Evolutionary conservation across 1,140 invertebrate species (phyloP), one percentile per base, ranked within the genome.

Genomic region (Amphibalanus amphitrite): DNA sequence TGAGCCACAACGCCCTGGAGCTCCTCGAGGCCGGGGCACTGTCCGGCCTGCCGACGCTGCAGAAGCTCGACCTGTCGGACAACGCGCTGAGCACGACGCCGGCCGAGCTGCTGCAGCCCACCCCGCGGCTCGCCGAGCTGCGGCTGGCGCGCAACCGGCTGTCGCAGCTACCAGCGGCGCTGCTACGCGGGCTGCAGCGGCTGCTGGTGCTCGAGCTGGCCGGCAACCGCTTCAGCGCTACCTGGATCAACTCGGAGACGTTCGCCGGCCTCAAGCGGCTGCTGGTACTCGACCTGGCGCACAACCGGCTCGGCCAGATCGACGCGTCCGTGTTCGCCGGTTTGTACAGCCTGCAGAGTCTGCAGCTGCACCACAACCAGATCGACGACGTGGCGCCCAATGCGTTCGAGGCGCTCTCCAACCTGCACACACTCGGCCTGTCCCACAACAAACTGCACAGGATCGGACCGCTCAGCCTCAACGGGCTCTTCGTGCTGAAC

Each of bases 21-120:
- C 73, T 73, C n/a, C 67, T 69, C 74, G 28, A 69, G 71, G 40
- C 74, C 71, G 73, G 47, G 38, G 72, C 75, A 8, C 74, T 76
- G n/a, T n/a, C 69, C 17, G 47, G 47, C n/a, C n/a, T 59, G 47
- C 10, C 10, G 47, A 8, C 1, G 47, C 47, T 59, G 6, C 10
- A 20, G n/a, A n/a, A n/a, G n/a, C n/a, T n/a, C n/a, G n/a, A n/a
- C 47, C 47, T 59, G 10, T 76, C 92, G 92, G 76, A 92, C n/a
- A n/a, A n/a, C 78, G 88, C 89, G 1, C 80, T 93, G 71, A 85
- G 85, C 75, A 86, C 88, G 6, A 80, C 92, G 26, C 88, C 89
- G 6, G 88, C 89, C 20, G 75, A 0, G 89, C 91, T 90, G 71
- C 95, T 95, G 82, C 90, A 91, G n/a, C 81, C 90, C 93, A 77